Conservation (phyloP, 2,797 vertebrate species). For the Arremon aurantiirostris region DNA sequence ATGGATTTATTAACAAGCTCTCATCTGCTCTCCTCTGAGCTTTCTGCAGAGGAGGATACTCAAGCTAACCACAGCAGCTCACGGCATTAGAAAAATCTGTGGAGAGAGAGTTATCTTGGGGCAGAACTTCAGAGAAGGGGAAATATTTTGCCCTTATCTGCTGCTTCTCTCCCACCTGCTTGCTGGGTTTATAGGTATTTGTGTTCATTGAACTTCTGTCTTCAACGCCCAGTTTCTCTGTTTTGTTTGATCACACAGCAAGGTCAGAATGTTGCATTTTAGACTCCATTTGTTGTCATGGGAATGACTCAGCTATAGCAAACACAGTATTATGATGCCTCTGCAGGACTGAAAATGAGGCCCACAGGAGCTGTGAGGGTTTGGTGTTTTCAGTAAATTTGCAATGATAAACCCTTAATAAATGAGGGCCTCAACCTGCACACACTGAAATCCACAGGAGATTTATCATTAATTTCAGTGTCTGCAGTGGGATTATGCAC, state of each 20-base stretch:
- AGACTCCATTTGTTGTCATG: slow-evolving; percentile 57
- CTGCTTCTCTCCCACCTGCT: background rate
- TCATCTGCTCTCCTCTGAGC: background rate
- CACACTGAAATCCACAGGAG: slow-evolving; percentile 11
- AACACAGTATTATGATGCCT: slow-evolving; percentile 28
- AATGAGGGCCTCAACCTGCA: background rate
- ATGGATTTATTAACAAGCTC: background rate
- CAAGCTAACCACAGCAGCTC: background rate
- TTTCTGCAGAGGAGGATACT: background rate
- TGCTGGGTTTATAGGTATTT: background rate
- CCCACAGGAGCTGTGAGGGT: slow-evolving; percentile 19
- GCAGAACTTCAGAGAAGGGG: background rate
- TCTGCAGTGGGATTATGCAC: background rate
- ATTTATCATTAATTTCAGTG: background rate
- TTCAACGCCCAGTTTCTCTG: background rate
- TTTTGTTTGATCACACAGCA: slow-evolving; percentile 10
- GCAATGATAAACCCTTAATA: slow-evolving; percentile 28
- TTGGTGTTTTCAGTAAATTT: slow-evolving; percentile 39
- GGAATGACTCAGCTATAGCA: slow-evolving; percentile 42
- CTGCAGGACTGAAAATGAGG: slow-evolving; percentile 53
- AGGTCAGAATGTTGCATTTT: slow-evolving; percentile 32
- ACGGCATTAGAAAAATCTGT: background rate
- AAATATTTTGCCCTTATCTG: background rate
- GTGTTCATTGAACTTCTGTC: background rate
- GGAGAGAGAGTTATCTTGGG: background rate